phyloP scores from a whole-genome alignment of 2,797 vertebrate genomes.

The Catostomus latipinnis region DNA sequence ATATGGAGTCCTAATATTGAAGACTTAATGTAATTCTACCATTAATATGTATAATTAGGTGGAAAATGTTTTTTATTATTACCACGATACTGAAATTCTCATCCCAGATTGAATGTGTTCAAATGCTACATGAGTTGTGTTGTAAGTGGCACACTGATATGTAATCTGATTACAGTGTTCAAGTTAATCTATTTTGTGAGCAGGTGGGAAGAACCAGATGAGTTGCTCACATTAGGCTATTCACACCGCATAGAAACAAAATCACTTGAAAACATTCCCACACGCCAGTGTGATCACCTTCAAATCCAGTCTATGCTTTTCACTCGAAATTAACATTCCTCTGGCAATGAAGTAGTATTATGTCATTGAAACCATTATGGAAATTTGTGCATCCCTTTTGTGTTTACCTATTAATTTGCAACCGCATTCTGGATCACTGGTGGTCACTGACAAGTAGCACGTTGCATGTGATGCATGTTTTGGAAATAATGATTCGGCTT shows the following conservation, averaged over 20 bases:
- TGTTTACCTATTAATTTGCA: conserved; percentile 27
- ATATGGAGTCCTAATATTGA: too few relatives aligned
- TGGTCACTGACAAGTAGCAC: conserved; percentile 17
- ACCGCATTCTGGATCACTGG: neutral
- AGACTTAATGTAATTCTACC: too few relatives aligned
- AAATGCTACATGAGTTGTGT: neutral
- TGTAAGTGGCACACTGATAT: conserved; percentile 40
- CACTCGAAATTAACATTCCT: conserved; percentile 25
- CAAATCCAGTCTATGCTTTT: conserved; percentile 31
- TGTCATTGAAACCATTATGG: conserved; percentile 3
- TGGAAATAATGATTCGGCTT: conserved; percentile 50
- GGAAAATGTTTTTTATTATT: too few relatives aligned
- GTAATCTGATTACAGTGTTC: conserved; percentile 26
- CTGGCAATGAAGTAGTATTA: neutral
- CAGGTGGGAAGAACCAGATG: conserved; percentile 51
- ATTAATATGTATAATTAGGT: too few relatives aligned
- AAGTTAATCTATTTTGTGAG: conserved; percentile 57
- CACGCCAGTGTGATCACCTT: neutral
- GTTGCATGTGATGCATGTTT: conserved; percentile 45
- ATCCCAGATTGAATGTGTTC: too few relatives aligned
- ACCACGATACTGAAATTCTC: too few relatives aligned
- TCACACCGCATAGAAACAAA: conserved; percentile 3
- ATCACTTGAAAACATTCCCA: neutral
- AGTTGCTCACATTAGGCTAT: neutral
- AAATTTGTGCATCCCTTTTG: too few relatives aligned